Base-by-base conservation (phyloP, 2,113 vertebrate species). In the Psittacara wagleri region DNA sequence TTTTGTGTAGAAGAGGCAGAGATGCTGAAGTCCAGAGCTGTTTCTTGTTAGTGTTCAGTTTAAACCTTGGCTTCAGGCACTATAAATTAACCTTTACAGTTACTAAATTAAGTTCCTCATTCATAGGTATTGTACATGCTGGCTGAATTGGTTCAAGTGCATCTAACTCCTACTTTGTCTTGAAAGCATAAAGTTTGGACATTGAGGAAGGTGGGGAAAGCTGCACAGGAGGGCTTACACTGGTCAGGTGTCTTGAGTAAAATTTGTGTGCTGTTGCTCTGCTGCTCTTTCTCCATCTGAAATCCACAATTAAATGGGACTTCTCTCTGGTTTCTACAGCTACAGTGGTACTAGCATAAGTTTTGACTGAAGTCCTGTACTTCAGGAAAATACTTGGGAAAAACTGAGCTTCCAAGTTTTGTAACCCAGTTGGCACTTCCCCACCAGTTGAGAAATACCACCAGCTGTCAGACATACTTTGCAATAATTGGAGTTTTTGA, bases 301-400 rank as follows among this genome's bases (percentile, higher is more conserved):
- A 82, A 46, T 48, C 11, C 5, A 13, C 6, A 25, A 0, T 49
- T 18, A 15, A 10, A 4, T 73, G 28, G 41, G 9, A 44, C 25
- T 74, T 69, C 2, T 37, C 13, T 51, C 17, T 46, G 31, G 23
- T 28, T 72, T 63, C 17, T 52, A 37, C 6, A 54, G 7, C 25
- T 0, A 0, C 22, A 39, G 35, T 63, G 27, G 5, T 66, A 44
- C 4, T 48, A 41, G 9, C 9, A 0, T 52, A 41, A 75, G 7
- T 35, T 76, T 48, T 43, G 5, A 15, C n/a, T 76, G 62, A 79
- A 80, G 52, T 62, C 13, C 35, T 49, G 33, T 87, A 17, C 16
- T 4, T 63, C 17, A 31, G 18, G 57, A 44, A 70, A 87, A 44
- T 24, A 17, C 14, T 35, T 41, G 3, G 5, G 37, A 69, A 43